phyloP scores from a whole-genome alignment of 2,888 invertebrate genomes.

The Erebia ligea region DNA sequence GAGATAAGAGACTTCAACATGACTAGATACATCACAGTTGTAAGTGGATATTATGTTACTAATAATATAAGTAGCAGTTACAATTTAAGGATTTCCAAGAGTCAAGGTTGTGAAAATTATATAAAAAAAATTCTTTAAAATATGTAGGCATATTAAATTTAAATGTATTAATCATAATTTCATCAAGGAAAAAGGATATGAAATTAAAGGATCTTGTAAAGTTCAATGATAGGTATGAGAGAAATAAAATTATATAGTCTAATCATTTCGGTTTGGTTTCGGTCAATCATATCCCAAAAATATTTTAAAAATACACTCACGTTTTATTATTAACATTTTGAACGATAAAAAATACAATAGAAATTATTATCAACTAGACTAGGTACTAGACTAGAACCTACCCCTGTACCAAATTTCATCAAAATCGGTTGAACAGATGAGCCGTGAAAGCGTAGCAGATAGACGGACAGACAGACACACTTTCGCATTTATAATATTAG shows the following conservation, averaged over 20 bases:
- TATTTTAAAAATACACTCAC: neutral
- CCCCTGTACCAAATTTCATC: too few relatives aligned
- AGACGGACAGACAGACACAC: too few relatives aligned
- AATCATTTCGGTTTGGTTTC: too few relatives aligned
- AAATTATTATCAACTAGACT: neutral
- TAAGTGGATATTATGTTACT: constrained; percentile 54
- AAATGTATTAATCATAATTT: too few relatives aligned
- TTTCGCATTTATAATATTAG: too few relatives aligned
- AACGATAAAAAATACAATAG: neutral
- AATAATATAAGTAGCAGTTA: neutral
- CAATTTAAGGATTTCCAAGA: neutral
- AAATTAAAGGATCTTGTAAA: neutral
- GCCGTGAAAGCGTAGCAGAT: too few relatives aligned
- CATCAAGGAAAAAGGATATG: too few relatives aligned
- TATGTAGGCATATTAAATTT: neutral
- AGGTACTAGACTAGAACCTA: too few relatives aligned
- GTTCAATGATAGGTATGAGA: neutral
- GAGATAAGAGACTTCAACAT: constrained; percentile 49
- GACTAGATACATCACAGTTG: constrained; percentile 72
- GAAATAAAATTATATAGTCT: neutral
- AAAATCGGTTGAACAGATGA: too few relatives aligned
- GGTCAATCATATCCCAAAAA: neutral
- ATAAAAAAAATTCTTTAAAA: neutral
- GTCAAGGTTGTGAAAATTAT: neutral
- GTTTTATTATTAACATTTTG: neutral